A percentile compares a stretch with the other conserved stretches of the same genome.
These are phyloP conservation scores for Cantharis flavilabris DNA, from an alignment of 2,888 invertebrate genomes.

Conservation along the genomic window DNA sequence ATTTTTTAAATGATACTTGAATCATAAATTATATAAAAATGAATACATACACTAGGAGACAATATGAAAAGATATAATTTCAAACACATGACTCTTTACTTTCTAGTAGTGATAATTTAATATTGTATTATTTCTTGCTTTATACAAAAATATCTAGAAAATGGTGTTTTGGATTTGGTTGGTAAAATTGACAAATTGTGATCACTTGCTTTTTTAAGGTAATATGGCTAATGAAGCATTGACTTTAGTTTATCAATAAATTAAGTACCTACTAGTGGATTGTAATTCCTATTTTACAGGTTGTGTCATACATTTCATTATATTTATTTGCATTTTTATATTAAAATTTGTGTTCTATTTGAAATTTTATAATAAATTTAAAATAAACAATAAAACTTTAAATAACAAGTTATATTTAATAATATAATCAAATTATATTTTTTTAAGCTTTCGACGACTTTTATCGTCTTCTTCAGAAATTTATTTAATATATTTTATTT, in stretches of 20 bases:
- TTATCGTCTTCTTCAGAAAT: no score
- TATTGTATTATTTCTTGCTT: not conserved
- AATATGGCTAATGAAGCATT: not conserved
- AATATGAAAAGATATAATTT: not conserved
- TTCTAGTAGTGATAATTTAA: not conserved
- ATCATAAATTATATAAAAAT: not conserved
- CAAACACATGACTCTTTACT: not conserved
- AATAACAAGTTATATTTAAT: no score
- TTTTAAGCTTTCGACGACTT: no score
- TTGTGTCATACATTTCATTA: not conserved
- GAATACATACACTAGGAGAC: no score
- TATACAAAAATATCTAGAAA: not conserved
- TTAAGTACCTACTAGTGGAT: not conserved
- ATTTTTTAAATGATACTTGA: not conserved
- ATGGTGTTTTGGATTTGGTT: not conserved
- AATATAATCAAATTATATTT: no score
- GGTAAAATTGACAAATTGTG: not conserved
- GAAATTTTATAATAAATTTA: no score
- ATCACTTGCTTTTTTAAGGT: not conserved
- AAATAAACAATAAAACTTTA: no score
- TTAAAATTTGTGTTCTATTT: not conserved
- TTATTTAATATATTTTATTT: no score
- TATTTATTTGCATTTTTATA: not conserved
- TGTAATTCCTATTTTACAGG: not conserved
- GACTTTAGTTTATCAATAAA: not conserved